These are phyloP conservation scores for Parthenolecanium corni DNA, from an alignment of 2,888 invertebrate genomes.

Conservation along the genomic window DNA sequence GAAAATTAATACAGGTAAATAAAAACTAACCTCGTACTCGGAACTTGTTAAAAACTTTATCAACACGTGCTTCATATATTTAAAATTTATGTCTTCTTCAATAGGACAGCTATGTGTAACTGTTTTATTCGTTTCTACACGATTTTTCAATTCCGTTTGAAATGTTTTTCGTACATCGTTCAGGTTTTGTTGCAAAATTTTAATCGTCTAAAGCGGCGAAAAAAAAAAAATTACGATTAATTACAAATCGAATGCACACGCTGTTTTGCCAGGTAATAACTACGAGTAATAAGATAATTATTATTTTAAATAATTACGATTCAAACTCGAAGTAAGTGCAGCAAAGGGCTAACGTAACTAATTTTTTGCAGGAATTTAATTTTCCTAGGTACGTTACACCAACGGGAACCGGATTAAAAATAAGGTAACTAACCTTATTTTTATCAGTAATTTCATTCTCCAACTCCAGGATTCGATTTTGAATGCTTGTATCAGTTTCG, in stretches of 20 bases:
- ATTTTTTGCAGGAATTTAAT: no score
- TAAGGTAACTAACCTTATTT: no score
- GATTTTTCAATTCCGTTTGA: slow-evolving; percentile 58
- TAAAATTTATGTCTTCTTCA: slow-evolving; percentile 58
- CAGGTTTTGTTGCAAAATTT: slow-evolving; percentile 74
- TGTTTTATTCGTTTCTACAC: slow-evolving; percentile 15
- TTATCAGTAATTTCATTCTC: slow-evolving; percentile 29
- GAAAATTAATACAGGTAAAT: no score
- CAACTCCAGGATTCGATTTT: slow-evolving; percentile 37
- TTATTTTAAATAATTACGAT: neutral
- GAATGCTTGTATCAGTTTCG: no score
- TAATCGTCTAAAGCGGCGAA: slow-evolving; percentile 56
- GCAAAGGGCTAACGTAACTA: neutral
- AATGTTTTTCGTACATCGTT: slow-evolving; percentile 84
- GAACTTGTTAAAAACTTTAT: slow-evolving; percentile 83
- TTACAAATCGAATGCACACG: no score
- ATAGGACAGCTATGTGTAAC: neutral
- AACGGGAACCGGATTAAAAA: no score
- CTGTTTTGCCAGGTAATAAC: no score
- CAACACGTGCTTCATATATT: slow-evolving; percentile 84
- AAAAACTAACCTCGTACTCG: slow-evolving; percentile 51
- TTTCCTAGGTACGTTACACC: no score
- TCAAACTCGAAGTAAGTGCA: neutral
- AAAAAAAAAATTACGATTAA: no score
- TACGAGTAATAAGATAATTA: no score